These are phyloP conservation scores for Macrocentrus cingulum DNA, from an alignment of 1,140 invertebrate genomes.

Conservation along the genomic window DNA sequence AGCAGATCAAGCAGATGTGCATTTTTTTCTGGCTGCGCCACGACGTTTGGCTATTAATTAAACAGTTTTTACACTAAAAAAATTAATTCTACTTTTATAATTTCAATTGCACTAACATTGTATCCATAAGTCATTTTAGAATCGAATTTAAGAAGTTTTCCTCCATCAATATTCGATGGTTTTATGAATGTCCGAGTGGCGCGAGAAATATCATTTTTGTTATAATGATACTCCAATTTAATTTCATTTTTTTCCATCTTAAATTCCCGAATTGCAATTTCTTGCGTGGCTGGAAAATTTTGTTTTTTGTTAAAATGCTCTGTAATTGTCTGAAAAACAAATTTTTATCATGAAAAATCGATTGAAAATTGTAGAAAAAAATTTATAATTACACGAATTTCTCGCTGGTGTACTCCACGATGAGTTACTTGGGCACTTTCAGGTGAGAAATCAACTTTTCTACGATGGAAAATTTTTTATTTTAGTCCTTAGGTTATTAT, in stretches of 20 bases:
- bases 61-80: slow-evolving; percentile 13
- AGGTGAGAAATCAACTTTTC: slow-evolving; percentile 8
- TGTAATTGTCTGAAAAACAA: slow-evolving; percentile 55
- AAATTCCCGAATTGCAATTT: slow-evolving; percentile 70
- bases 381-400: slow-evolving; percentile 34
- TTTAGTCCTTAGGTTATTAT: slow-evolving; percentile 21
- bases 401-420: slow-evolving; percentile 33
- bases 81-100: not conserved
- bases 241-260: slow-evolving; percentile 66
- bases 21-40: slow-evolving; percentile 62
- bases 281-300: slow-evolving; percentile 58
- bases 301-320: slow-evolving; percentile 67
- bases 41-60: slow-evolving; percentile 67
- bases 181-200: slow-evolving; percentile 67
- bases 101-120: slow-evolving; percentile 48
- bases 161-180: slow-evolving; percentile 66
- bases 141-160: slow-evolving; percentile 64
- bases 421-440: not conserved
- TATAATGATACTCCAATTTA: slow-evolving; percentile 70
- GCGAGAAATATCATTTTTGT: slow-evolving; percentile 66
- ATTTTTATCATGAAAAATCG: too few relatives aligned
- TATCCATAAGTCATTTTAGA: slow-evolving; percentile 67
- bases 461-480: slow-evolving; percentile 10
- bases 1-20: slow-evolving; percentile 63
- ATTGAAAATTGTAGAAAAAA: too few relatives aligned